phyloP scores from a whole-genome alignment of 2,888 invertebrate genomes.

The Octonoba sinensis region DNA sequence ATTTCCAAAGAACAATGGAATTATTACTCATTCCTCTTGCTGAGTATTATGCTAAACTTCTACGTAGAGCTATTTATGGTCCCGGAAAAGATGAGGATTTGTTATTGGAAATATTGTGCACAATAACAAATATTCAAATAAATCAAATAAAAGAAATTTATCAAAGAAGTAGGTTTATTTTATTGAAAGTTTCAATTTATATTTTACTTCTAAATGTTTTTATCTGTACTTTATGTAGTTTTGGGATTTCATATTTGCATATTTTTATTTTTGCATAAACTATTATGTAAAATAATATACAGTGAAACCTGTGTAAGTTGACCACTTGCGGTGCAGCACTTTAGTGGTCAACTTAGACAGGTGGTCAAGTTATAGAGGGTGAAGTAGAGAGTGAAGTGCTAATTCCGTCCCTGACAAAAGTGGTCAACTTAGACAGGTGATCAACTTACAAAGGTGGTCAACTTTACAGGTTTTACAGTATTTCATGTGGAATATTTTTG shows the following conservation, averaged over 20 bases:
- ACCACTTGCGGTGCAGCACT: too few species aligned
- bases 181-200: neutral
- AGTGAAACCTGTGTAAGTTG: too few species aligned
- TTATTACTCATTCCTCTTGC: constrained; percentile 48
- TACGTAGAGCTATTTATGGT: constrained; percentile 39
- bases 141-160: constrained; percentile 52
- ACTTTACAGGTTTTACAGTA: too few species aligned
- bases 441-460: too few species aligned
- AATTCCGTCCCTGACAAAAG: too few species aligned
- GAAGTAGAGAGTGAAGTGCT: too few species aligned
- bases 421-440: too few species aligned
- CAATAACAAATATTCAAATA: constrained; percentile 51
- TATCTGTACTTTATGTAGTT: neutral
- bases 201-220: neutral
- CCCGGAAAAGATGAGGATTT: constrained; percentile 55
- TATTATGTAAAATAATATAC: neutral
- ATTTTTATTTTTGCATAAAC: neutral
- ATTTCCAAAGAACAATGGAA: constrained; percentile 39
- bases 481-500: too few species aligned
- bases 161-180: constrained; percentile 30
- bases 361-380: too few species aligned
- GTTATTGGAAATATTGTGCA: constrained; percentile 53
- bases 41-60: constrained; percentile 52
- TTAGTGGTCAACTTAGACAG: too few species aligned
- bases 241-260: neutral